Base-by-base conservation (phyloP, 1,140 invertebrate species). In the Trachelipus rathkii region DNA sequence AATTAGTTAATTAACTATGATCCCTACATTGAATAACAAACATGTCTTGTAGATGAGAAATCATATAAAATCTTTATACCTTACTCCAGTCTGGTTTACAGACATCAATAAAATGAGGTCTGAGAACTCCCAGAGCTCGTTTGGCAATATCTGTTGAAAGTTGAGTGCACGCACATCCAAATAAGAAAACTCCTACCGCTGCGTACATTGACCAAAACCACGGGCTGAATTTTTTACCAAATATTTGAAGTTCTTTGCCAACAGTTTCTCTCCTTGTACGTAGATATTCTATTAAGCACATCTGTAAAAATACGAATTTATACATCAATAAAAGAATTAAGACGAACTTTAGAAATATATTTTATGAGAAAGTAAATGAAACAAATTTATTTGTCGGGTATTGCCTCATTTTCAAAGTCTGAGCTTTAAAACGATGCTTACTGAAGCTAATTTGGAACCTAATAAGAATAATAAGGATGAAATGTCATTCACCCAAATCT, bases 51-150 rank as follows among this genome's bases (percentile, higher is more conserved):
- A 3, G 33, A 33, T 33, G 33, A 33, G 33, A 33, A 33, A 33
- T 1, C 6, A 33, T 33, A 6, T 33, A 33, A 33, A 6, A 6
- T 33, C 6, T 33, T 33, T 33, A 60, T 60, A 60, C 80, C 77
- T 77, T 7, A 15, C 50, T 77, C 73, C 82, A 83, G 79, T 84
- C 81, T 19, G 88, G 88, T 44, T 85, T 79, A 79, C 89, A 89
- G n/a, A 89, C 85, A 77, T 84, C 84, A 23, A 89, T 81, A 81
- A 89, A 89, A 81, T 89, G 87, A 9, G 89, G 89, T 13, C 89
- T 81, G 60, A 89, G 83, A 21, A 88, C 82, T 15, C 89, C 89
- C 73, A 89, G 85, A n/a, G 84, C 84, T 81, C 87, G 88, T 82
- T 89, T 89, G 13, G 85, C 85, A 71, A 88, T 86, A 69, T 88